A percentile compares a stretch with the other conserved stretches of the same genome.
Evolutionary conservation across 1,140 invertebrate species (phyloP).

Genomic region (Octopus bimaculoides): DNA sequence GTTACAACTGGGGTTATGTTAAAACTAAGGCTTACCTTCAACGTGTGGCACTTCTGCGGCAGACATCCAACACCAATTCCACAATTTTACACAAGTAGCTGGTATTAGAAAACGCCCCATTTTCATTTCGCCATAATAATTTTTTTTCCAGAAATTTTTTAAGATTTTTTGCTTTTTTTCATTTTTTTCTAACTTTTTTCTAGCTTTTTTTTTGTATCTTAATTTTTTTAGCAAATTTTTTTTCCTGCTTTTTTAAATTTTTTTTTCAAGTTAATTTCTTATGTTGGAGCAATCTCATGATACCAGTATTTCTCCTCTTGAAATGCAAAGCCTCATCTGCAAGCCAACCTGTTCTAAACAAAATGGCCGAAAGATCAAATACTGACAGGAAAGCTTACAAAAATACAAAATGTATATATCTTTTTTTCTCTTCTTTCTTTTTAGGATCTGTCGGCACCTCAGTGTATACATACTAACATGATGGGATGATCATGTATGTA

Average conservation of each 20-base stretch:
- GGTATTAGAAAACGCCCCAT: constrained; percentile 10
- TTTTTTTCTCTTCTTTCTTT: background rate
- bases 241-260: background rate
- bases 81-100: constrained; percentile 11
- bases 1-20: constrained; percentile 9
- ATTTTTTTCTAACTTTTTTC: constrained; percentile 10
- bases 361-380: constrained; percentile 11
- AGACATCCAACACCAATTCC: constrained; percentile 11
- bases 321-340: constrained; percentile 10
- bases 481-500: background rate
- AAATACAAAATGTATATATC: constrained; percentile 1
- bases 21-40: constrained; percentile 11
- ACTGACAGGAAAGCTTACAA: constrained; percentile 11
- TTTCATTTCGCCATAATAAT: background rate
- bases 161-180: background rate
- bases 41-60: constrained; percentile 4
- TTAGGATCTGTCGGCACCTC: background rate
- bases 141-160: background rate
- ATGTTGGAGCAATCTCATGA: constrained; percentile 8
- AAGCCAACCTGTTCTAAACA: constrained; percentile 11
- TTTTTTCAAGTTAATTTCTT: constrained; percentile 9
- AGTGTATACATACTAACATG: background rate
- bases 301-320: constrained; percentile 10
- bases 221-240: constrained; percentile 8
- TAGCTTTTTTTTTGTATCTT: constrained; percentile 10